Evolutionary conservation across 2,797 vertebrate species (phyloP).

Genomic region (Rhynchotus rufescens): DNA sequence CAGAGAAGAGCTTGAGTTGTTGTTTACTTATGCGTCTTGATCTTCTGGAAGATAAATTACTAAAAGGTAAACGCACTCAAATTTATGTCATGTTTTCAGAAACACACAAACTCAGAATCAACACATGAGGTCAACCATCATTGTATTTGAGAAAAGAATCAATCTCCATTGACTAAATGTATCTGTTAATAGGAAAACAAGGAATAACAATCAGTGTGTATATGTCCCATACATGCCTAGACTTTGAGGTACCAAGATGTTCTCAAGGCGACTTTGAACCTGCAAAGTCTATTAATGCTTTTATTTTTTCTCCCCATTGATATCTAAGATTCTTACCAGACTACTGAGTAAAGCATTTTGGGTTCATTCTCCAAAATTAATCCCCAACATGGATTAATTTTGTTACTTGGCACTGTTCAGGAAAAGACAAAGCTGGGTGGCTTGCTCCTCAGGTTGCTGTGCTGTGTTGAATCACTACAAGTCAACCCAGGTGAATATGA

Average conservation of each 20-base stretch:
- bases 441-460: background rate
- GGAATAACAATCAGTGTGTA: background rate
- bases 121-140: background rate
- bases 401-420: background rate
- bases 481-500: background rate
- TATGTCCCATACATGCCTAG: background rate
- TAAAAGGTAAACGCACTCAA: background rate
- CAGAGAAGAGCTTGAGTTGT: background rate
- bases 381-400: background rate
- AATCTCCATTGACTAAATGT: background rate
- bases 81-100: background rate
- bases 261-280: background rate
- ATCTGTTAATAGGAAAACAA: background rate
- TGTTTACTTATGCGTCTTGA: background rate
- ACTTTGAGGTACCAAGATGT: background rate
- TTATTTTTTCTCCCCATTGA: background rate
- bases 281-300: background rate
- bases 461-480: background rate
- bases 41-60: background rate
- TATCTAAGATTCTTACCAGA: background rate
- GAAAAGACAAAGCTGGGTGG: background rate
- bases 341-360: background rate
- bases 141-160: background rate
- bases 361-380: background rate
- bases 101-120: background rate